Conservation (phyloP, 2,797 vertebrate species). For the Anabacerthia variegaticeps region DNA sequence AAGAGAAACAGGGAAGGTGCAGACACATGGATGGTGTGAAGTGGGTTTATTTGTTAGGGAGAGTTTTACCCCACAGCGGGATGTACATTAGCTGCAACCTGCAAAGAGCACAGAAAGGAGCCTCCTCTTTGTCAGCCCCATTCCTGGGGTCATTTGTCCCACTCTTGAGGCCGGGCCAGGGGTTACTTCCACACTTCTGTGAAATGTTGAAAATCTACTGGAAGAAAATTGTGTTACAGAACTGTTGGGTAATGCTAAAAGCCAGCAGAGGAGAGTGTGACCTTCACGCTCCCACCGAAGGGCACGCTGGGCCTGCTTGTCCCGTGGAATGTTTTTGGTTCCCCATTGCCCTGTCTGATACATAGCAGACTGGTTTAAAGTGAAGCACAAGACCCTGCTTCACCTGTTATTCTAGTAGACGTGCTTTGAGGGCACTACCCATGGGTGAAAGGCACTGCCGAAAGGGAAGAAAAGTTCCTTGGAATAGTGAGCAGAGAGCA, state of each 20-base stretch:
- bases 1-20: neutral
- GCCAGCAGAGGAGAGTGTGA: slow-evolving; percentile 66
- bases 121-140: neutral
- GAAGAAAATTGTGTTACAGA: slow-evolving; percentile 12
- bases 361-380: neutral
- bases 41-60: neutral
- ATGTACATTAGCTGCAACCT: neutral
- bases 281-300: slow-evolving; percentile 80
- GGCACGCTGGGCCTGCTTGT: slow-evolving; percentile 53
- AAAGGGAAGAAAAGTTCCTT: slow-evolving; percentile 7
- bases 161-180: neutral
- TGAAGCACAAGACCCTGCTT: neutral
- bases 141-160: neutral
- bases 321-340: neutral
- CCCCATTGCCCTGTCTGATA: neutral
- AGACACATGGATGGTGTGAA: neutral
- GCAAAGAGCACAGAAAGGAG: neutral
- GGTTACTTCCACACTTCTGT: neutral
- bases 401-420: neutral
- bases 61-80: neutral
- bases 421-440: neutral
- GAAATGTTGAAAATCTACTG: slow-evolving; percentile 36
- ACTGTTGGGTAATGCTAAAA: slow-evolving; percentile 42
- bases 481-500: neutral
- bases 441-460: neutral